Evolutionary conservation across 2,888 invertebrate species (phyloP).

Genomic region (Platerodrilus igneus): DNA sequence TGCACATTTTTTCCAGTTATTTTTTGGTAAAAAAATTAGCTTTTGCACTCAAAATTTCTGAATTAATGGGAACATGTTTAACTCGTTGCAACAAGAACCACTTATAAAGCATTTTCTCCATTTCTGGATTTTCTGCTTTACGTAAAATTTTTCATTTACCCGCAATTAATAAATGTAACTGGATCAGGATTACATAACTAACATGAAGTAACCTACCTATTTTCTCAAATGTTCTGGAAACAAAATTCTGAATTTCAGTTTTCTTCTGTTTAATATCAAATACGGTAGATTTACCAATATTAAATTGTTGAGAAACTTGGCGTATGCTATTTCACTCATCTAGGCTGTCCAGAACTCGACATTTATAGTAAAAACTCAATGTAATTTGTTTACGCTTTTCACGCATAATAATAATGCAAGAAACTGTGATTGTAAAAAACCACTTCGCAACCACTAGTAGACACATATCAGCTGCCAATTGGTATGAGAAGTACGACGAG

Average conservation of each 20-base stretch:
- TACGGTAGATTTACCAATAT: background rate
- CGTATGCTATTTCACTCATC: background rate
- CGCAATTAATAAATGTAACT: background rate
- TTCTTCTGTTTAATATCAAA: background rate
- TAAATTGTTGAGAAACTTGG: background rate
- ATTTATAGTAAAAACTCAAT: background rate
- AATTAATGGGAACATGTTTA: conserved; percentile 4
- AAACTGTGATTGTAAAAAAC: no score
- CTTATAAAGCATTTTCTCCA: conserved; percentile 1
- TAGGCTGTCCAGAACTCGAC: background rate
- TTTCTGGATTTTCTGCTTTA: conserved; percentile 6
- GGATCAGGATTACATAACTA: background rate
- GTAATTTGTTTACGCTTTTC: background rate
- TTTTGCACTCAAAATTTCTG: conserved; percentile 4
- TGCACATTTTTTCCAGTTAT: no score
- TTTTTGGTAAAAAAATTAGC: conserved; percentile 4
- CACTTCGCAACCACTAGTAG: no score
- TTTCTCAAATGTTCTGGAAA: background rate
- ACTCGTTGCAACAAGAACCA: conserved; percentile 3
- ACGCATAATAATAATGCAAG: no score
- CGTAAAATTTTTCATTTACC: conserved; percentile 1
- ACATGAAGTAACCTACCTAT: background rate
- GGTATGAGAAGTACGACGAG: no score
- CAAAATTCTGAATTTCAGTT: background rate
- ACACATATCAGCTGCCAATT: no score